Evolutionary conservation across 2,113 vertebrate species (phyloP).

Genomic region (Etheostoma cragini): DNA sequence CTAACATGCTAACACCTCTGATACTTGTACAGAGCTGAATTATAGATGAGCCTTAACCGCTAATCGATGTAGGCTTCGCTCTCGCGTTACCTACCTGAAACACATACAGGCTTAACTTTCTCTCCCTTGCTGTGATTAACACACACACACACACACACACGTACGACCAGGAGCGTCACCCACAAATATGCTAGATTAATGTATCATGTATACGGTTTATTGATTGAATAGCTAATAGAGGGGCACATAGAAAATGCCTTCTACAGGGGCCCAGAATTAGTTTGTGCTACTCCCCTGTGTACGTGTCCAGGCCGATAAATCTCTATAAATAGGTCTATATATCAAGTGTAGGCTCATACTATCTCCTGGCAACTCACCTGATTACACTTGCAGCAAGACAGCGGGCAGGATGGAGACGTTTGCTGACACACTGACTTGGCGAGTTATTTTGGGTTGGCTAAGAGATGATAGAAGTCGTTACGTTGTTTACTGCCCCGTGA

Average conservation of each 20-base stretch:
- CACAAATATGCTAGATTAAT: too few relatives aligned
- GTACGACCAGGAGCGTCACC: too few relatives aligned
- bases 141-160: background rate
- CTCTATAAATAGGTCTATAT: background rate
- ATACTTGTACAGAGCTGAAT: constrained; percentile 59
- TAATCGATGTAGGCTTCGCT: constrained; percentile 41
- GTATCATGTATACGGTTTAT: too few relatives aligned
- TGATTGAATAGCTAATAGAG: too few relatives aligned
- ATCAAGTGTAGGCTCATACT: background rate
- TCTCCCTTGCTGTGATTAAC: background rate
- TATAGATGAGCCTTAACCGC: constrained; percentile 65
- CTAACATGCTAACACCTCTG: constrained; percentile 57
- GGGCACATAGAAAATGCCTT: too few relatives aligned
- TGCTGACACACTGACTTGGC: background rate
- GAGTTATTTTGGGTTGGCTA: background rate
- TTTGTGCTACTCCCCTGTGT: too few relatives aligned
- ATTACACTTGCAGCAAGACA: background rate
- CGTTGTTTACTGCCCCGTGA: background rate
- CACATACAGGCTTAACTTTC: constrained; percentile 11
- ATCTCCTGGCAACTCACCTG: background rate
- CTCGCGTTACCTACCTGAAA: constrained; percentile 40
- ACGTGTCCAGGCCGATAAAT: too few relatives aligned
- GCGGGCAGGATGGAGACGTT: background rate
- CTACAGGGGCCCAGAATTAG: too few relatives aligned
- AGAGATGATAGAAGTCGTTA: background rate